phyloP scores from a whole-genome alignment of 2,113 vertebrate genomes.

The Camelus bactrianus region DNA sequence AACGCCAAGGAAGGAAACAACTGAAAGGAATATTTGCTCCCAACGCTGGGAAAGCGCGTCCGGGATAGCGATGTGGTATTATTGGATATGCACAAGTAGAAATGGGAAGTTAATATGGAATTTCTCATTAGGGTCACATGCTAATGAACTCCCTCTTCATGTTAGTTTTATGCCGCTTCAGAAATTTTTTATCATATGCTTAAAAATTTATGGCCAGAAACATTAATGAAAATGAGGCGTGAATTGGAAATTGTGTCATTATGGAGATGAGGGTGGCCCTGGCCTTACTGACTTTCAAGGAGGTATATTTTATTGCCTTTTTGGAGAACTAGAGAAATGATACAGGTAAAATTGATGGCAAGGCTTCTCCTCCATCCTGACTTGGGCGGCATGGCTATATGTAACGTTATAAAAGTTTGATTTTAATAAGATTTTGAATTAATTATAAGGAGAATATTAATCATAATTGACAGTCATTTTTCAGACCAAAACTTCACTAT shows the following conservation, averaged over 20 bases:
- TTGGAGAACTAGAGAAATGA: constrained; percentile 83
- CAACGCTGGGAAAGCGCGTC: neutral
- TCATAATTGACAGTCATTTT: constrained; percentile 84
- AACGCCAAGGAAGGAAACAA: constrained; percentile 80
- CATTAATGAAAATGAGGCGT: constrained; percentile 94
- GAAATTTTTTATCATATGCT: constrained; percentile 95
- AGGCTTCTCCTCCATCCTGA: constrained; percentile 79
- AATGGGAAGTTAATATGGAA: constrained; percentile 90
- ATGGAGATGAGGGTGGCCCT: constrained; percentile 88
- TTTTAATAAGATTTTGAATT: constrained; percentile 90
- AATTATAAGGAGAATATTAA: constrained; percentile 88
- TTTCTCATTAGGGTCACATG: constrained; percentile 93
- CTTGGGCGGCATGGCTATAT: constrained; percentile 81
- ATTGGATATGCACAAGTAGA: constrained; percentile 84
- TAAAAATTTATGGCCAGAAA: constrained; percentile 94
- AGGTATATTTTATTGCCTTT: constrained; percentile 89
- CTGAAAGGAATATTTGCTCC: constrained; percentile 42
- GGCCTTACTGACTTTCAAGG: constrained; percentile 88
- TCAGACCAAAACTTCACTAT: constrained; percentile 76
- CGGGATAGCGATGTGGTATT: constrained; percentile 74
- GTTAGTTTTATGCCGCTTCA: constrained; percentile 94
- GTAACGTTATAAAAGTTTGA: constrained; percentile 88
- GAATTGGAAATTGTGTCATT: constrained; percentile 93
- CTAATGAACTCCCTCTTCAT: constrained; percentile 91
- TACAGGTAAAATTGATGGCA: constrained; percentile 87